Conservation (phyloP, 1,140 invertebrate genomes). For the Drosophila tropicalis region DNA sequence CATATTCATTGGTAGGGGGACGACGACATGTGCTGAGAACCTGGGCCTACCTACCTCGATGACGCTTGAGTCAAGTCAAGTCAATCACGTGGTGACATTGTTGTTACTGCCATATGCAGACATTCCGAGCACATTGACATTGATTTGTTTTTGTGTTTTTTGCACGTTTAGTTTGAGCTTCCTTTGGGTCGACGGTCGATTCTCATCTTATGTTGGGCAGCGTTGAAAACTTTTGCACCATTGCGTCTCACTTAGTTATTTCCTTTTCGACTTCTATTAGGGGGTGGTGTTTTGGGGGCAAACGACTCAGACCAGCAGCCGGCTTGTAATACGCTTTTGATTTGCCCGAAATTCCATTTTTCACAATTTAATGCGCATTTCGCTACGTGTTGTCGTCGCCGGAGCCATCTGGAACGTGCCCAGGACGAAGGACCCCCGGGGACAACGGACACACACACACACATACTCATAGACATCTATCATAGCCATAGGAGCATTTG, state of each 20-base stretch:
- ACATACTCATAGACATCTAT: slow-evolving; percentile 58
- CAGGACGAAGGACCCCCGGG: slow-evolving; percentile 25
- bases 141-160: slow-evolving; percentile 63
- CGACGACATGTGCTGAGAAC: slow-evolving; percentile 31
- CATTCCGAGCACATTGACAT: slow-evolving; percentile 55
- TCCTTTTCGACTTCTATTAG: neutral
- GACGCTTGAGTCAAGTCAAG: slow-evolving; percentile 19
- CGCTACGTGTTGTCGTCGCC: slow-evolving; percentile 77
- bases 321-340: slow-evolving; percentile 77
- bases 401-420: slow-evolving; percentile 68
- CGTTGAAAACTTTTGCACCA: slow-evolving; percentile 35
- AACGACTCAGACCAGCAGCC: neutral
- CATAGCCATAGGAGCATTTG: slow-evolving; percentile 68
- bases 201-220: slow-evolving; percentile 3
- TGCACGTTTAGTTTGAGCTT: neutral
- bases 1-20: slow-evolving; percentile 62
- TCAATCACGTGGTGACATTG: slow-evolving; percentile 66
- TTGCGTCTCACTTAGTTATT: slow-evolving; percentile 66
- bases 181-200: neutral
- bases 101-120: slow-evolving; percentile 39
- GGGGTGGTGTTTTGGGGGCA: neutral
- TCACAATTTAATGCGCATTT: slow-evolving; percentile 81
- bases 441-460: slow-evolving; percentile 22
- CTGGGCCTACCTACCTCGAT: neutral
- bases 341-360: slow-evolving; percentile 80